Base-by-base conservation (phyloP, 2,797 vertebrate genomes). In the Urophycis tenuis region DNA sequence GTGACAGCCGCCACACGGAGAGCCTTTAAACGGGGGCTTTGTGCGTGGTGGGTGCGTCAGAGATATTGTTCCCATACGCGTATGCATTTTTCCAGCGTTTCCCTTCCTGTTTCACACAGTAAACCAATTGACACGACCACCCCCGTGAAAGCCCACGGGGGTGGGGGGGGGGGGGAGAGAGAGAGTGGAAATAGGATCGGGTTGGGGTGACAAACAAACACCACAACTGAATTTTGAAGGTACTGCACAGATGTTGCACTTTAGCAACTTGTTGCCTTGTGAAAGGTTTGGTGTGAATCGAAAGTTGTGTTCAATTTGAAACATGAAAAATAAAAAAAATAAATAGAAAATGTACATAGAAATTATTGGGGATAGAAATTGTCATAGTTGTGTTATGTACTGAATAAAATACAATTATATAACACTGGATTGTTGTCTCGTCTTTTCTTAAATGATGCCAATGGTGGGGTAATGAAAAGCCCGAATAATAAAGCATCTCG, bases 11-110 rank as follows among this genome's bases (percentile, higher is more conserved):
- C 79, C 77, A 30, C 45, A 53, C 1, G 45, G 75, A 83, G 79
- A 82, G 83, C 83, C 80, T 80, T 82, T 82, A 81, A 83, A 81
- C 85, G 85, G 41, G 22, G 45, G 45, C 45, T 78, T 72, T 78
- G 83, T 78, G 75, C 80, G 79, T 36, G 80, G 79, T 36, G 80
- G 34, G 74, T 80, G 81, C 77, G 80, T 82, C 76, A 80, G 77
- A 79, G 64, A 82, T 81, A 83, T 82, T 76, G 74, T 82, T 74
- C 85, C 82, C 85, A 85, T 87, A 85, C 86, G 86, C 15, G 29
- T 70, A 29, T 70, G 67, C 29, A n/a, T 70, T 70, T 70, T 31
- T 31, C 84, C 83, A 86, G 82, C 77, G 74, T 74, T 85, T 75
- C 73, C 81, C 85, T 82, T 87, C 84, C 5, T 60, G 3, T 60